Base-by-base conservation (phyloP, 2,797 vertebrate species). In the Pangasius djambal region DNA sequence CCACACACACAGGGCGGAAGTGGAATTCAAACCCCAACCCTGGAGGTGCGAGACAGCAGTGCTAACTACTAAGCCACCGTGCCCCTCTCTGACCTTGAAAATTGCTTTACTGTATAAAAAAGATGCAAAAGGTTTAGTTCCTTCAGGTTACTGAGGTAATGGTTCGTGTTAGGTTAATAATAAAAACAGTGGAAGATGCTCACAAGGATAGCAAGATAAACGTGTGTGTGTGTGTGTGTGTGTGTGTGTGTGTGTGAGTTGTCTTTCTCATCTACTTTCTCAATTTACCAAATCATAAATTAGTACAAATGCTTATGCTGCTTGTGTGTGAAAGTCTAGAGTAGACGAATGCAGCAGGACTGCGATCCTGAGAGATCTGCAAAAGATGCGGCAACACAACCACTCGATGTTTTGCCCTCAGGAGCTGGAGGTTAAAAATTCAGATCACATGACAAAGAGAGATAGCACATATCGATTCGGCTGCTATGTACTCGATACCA, bases 261-360 rank as follows among this genome's bases (percentile, higher is more conserved):
- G 25, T 91, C 92, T 94, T 94, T 91, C 85, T 90, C 83, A 25
- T 9, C 59, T 82, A 78, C 85, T 85, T 79, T 87, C 88, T 86
- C 88, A 83, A 87, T 89, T 86, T 88, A 79, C 89, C 88, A 90
- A 92, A 81, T 94, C 90, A 92, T 94, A 92, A 91, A 93, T 92
- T 87, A 79, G 55, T 90, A 59, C 10, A 83, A 83, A 63, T 63
- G 22, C 20, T 6, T 28, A 61, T 9, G 6, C 12, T 25, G 55
- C 34, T 28, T 63, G 25, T 16, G 57, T 61, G 13, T 83, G 12
- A 83, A 83, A 6, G 2, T 25, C 2, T 40, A 37, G n/a, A 31
- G 6, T 4, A n/a, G n/a, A 55, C 77, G n/a, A 28, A 15, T 16
- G 22, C 34, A 83, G 34, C 20, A 63, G 16, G 37, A 16, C 81